Conservation (phyloP, 1,140 invertebrate genomes). For the Panulirus ornatus region DNA sequence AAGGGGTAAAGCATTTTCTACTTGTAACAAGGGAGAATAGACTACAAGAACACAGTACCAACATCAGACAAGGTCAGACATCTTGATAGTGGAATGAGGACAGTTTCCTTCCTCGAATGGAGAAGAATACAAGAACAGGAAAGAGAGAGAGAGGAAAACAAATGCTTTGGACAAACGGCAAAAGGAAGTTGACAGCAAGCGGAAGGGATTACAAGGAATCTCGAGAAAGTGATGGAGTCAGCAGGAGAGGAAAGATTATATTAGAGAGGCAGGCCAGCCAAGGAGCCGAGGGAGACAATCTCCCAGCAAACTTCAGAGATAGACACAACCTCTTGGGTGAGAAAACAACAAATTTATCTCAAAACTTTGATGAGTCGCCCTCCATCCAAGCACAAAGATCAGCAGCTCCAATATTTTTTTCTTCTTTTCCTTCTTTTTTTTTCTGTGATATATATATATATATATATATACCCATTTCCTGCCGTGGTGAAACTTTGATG, state of each 20-base stretch:
- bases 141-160: too few species aligned
- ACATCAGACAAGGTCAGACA: too few species aligned
- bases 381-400: neutral
- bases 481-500: neutral
- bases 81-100: too few species aligned
- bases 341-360: constrained; percentile 8
- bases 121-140: too few species aligned
- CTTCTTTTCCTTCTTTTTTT: too few species aligned
- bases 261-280: neutral
- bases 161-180: too few species aligned
- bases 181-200: too few species aligned
- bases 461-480: neutral
- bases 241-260: neutral
- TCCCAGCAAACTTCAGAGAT: neutral
- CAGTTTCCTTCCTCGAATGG: too few species aligned
- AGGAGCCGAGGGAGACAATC: neutral
- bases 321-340: neutral
- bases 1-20: too few species aligned
- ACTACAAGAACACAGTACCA: too few species aligned
- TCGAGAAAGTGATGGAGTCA: neutral
- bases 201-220: neutral
- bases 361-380: constrained; percentile 3
- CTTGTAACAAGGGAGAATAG: too few species aligned
- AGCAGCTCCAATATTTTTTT: neutral
- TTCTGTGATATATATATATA: too few species aligned